Evolutionary conservation across 2,888 invertebrate genomes (phyloP).

Genomic region (Zaprionus lineosus): DNA sequence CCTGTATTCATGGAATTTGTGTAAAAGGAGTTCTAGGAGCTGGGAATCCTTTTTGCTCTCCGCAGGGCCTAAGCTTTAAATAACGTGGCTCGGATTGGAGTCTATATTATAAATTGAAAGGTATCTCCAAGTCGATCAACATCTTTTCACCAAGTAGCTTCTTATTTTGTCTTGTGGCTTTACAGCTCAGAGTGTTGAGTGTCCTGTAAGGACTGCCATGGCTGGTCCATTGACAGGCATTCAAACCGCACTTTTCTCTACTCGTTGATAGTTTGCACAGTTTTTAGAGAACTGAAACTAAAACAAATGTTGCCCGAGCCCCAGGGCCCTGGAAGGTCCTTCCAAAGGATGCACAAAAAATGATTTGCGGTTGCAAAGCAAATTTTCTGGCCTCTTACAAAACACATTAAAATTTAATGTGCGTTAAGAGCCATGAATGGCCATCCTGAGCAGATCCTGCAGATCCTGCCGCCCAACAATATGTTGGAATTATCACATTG

Average conservation of each 20-base stretch:
- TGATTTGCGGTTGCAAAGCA: slow-evolving; percentile 55
- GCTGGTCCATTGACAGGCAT: slow-evolving; percentile 42
- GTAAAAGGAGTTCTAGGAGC: background rate
- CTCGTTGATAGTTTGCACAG: slow-evolving; percentile 28
- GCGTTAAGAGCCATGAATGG: slow-evolving; percentile 17
- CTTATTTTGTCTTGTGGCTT: slow-evolving; percentile 6
- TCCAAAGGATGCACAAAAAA: too few relatives aligned
- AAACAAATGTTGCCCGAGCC: slow-evolving; percentile 26
- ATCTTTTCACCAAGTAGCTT: background rate
- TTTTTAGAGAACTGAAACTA: slow-evolving; percentile 12
- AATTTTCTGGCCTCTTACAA: slow-evolving; percentile 12
- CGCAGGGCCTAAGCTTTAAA: too few relatives aligned
- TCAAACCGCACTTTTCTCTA: slow-evolving; percentile 42
- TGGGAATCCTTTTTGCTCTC: too few relatives aligned
- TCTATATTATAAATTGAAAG: background rate
- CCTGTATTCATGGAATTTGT: slow-evolving; percentile 10
- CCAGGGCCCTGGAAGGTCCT: too few relatives aligned
- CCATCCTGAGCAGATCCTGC: background rate
- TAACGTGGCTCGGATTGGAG: too few relatives aligned
- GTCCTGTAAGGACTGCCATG: slow-evolving; percentile 6
- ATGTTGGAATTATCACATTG: slow-evolving; percentile 3
- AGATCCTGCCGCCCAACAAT: too few relatives aligned
- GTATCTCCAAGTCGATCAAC: background rate
- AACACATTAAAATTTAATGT: slow-evolving; percentile 40
- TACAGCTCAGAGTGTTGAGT: slow-evolving; percentile 20